Percentiles rank a stretch among this genome's conserved stretches.
Conservation (phyloP, 2,113 vertebrate genomes). For the Marcusenius ussheri region DNA sequence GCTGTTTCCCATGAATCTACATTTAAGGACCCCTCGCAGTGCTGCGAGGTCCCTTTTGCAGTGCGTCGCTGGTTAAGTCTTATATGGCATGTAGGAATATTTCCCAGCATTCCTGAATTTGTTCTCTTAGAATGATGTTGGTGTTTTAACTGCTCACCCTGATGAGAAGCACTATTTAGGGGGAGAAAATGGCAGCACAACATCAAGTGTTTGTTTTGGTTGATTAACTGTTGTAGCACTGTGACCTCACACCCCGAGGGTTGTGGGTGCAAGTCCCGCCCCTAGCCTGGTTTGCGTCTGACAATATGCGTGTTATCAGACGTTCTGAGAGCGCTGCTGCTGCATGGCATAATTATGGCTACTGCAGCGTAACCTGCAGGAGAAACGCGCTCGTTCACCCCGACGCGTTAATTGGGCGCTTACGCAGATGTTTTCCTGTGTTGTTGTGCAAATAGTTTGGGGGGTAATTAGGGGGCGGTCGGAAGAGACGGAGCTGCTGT, state of each 20-base stretch:
- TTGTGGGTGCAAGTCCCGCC: not conserved
- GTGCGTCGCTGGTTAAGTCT: not conserved
- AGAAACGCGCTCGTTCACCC: slow-evolving; percentile 89
- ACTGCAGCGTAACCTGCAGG: slow-evolving; percentile 81
- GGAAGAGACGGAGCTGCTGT: slow-evolving; percentile 82
- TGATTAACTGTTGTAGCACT: not conserved
- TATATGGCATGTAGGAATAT: not conserved
- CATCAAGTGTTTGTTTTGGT: not conserved
- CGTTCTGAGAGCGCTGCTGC: not conserved
- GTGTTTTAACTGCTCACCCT: not conserved
- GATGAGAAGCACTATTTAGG: not conserved
- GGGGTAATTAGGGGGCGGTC: slow-evolving; percentile 87
- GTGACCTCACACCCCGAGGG: not conserved
- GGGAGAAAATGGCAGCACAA: not conserved
- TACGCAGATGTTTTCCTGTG: slow-evolving; percentile 92
- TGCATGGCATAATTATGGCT: slow-evolving; percentile 71
- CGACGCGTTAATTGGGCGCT: slow-evolving; percentile 93
- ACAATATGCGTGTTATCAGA: slow-evolving; percentile 46
- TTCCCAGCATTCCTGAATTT: not conserved
- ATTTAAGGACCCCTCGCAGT: not conserved
- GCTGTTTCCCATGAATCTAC: not conserved
- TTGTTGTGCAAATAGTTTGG: slow-evolving; percentile 90
- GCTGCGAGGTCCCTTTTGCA: not conserved
- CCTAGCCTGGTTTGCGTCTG: slow-evolving; percentile 31
- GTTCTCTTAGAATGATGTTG: not conserved